Evolutionary conservation across 2,113 vertebrate species (phyloP).

Genomic region (Myrmecophaga tridactyla): DNA sequence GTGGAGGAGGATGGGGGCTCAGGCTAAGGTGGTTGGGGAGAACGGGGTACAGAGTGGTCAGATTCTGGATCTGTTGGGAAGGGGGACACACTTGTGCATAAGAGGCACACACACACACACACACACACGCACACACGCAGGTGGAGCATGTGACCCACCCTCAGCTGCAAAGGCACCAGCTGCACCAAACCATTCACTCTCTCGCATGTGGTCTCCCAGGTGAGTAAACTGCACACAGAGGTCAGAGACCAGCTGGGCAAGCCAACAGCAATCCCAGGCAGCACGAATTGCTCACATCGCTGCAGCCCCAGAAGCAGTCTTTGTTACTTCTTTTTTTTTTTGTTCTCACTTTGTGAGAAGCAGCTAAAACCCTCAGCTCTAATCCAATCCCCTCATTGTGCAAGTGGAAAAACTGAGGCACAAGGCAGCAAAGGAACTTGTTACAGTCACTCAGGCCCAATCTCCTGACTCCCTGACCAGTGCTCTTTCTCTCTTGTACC

Average conservation of each 20-base stretch:
- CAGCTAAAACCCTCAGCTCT: neutral
- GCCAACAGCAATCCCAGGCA: neutral
- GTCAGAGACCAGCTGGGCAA: neutral
- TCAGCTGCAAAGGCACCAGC: neutral
- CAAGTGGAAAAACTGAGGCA: neutral
- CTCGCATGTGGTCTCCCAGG: fast-evolving
- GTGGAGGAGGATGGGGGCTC: fast-evolving
- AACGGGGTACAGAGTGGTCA: fast-evolving
- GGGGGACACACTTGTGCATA: fast-evolving
- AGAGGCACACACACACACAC: neutral
- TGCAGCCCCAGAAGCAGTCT: neutral
- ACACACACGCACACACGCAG: neutral
- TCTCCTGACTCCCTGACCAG: neutral
- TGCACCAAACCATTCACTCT: too few relatives aligned
- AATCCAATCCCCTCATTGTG: neutral
- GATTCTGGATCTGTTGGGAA: neutral
- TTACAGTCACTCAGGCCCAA: too few relatives aligned
- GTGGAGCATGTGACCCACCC: neutral
- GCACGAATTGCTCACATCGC: neutral
- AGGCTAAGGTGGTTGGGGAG: neutral
- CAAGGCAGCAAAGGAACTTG: neutral
- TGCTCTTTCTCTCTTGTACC: neutral
- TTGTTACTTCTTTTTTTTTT: too few relatives aligned
- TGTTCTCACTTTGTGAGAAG: neutral
- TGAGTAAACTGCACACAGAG: fast-evolving